A percentile compares a stretch with the other conserved stretches of the same genome.
Conservation (phyloP, 2,888 invertebrate species). For the Mystacides longicornis region DNA sequence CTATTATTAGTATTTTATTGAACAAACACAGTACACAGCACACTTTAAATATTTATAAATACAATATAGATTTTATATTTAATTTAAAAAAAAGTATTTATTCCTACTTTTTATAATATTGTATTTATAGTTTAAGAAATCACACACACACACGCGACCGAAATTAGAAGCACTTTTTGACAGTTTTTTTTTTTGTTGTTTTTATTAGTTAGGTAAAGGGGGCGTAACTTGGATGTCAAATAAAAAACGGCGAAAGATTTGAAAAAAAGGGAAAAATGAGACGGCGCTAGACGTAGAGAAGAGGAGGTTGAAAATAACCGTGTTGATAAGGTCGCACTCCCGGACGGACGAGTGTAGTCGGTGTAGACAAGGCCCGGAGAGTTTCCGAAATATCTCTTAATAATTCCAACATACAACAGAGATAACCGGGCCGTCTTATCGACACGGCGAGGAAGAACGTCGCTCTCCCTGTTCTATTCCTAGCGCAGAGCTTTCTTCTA, state of each 20-base stretch:
- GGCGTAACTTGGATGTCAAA: no score
- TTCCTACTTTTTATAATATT: no score
- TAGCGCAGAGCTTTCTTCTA: conserved; percentile 20
- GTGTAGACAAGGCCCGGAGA: no score
- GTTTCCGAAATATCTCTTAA: conserved; percentile 7
- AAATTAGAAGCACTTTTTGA: neutral
- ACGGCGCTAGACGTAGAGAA: neutral
- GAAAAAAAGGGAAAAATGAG: neutral
- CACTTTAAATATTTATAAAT: no score
- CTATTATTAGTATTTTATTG: no score
- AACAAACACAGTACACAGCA: neutral
- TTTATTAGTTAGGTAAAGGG: neutral
- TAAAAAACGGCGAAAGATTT: no score
- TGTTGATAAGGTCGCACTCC: neutral
- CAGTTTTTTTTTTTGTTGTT: neutral
- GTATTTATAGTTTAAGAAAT: no score
- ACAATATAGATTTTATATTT: no score
- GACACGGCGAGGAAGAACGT: neutral
- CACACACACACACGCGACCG: conserved; percentile 1
- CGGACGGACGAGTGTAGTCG: neutral
- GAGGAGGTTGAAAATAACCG: neutral
- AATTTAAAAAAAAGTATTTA: no score
- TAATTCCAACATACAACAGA: conserved; percentile 4
- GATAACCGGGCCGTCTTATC: conserved; percentile 5
- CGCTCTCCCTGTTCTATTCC: conserved; percentile 16